Evolutionary conservation across 2,888 invertebrate genomes (phyloP).

Genomic region (Dicyrtomina minuta): DNA sequence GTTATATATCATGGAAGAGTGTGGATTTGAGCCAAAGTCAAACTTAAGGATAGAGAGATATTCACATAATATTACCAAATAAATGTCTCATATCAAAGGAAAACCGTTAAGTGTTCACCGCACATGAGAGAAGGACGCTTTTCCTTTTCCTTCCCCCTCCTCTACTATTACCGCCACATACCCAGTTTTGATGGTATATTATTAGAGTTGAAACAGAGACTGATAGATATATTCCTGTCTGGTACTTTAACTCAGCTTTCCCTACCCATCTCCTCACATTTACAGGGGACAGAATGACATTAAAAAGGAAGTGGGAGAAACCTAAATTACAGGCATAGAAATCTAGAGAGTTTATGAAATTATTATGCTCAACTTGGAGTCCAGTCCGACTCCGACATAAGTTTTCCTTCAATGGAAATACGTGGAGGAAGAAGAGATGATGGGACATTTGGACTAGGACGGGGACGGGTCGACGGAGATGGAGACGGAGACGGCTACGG

Average conservation of each 20-base stretch:
- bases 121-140: no score
- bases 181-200: no score
- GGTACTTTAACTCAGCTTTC: neutral
- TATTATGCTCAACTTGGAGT: no score
- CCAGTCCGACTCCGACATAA: no score
- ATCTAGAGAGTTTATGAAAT: no score
- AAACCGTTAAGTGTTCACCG: neutral
- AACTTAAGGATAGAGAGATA: slow-evolving; percentile 10
- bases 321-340: no score
- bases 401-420: no score
- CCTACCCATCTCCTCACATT: neutral
- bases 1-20: neutral
- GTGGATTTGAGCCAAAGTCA: slow-evolving; percentile 2
- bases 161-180: neutral
- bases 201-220: neutral
- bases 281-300: neutral
- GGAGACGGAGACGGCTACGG: no score
- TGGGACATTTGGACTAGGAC: no score
- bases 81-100: slow-evolving; percentile 17
- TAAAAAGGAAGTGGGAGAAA: neutral
- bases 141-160: neutral
- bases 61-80: slow-evolving; percentile 8
- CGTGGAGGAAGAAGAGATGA: no score
- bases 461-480: no score
- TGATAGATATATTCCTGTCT: neutral